Percentiles rank a stretch among this genome's conserved stretches.
These are phyloP conservation scores for Epinephelus cyanopodus DNA, from an alignment of 2,113 vertebrate genomes.

Conservation along the genomic window DNA sequence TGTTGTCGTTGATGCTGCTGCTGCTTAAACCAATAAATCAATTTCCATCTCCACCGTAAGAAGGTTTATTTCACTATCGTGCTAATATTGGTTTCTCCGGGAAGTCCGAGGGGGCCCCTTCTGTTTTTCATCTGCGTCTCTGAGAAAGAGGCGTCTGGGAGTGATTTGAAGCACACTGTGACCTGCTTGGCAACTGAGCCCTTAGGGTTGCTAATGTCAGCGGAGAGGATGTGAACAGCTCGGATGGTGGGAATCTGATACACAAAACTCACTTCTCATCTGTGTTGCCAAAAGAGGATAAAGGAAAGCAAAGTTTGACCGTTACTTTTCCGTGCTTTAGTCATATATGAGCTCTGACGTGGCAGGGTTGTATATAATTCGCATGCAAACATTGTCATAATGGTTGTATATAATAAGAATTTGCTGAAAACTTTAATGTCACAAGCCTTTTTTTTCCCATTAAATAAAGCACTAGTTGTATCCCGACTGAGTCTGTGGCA, in stretches of 20 bases:
- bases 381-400: not conserved
- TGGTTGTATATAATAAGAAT: not conserved
- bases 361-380: not conserved
- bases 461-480: not conserved
- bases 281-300: constrained; percentile 45
- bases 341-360: not conserved
- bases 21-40: constrained; percentile 76
- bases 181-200: constrained; percentile 75
- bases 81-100: constrained; percentile 35
- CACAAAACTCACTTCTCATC: constrained; percentile 59
- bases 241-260: constrained; percentile 70
- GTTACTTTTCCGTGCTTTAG: not conserved
- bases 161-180: constrained; percentile 78
- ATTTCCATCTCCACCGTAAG: constrained; percentile 40
- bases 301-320: constrained; percentile 2
- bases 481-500: not conserved
- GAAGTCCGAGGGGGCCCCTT: constrained; percentile 35
- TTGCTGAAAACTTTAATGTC: not conserved
- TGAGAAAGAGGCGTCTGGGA: constrained; percentile 77
- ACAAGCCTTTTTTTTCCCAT: not conserved
- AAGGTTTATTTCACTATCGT: constrained; percentile 43
- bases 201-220: constrained; percentile 78
- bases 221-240: constrained; percentile 78
- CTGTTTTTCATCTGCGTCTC: constrained; percentile 61
- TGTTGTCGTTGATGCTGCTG: constrained; percentile 62